A percentile compares a stretch with the other conserved stretches of the same genome.
Conservation (phyloP, 2,113 vertebrate species). For the Montifringilla adamsi region DNA sequence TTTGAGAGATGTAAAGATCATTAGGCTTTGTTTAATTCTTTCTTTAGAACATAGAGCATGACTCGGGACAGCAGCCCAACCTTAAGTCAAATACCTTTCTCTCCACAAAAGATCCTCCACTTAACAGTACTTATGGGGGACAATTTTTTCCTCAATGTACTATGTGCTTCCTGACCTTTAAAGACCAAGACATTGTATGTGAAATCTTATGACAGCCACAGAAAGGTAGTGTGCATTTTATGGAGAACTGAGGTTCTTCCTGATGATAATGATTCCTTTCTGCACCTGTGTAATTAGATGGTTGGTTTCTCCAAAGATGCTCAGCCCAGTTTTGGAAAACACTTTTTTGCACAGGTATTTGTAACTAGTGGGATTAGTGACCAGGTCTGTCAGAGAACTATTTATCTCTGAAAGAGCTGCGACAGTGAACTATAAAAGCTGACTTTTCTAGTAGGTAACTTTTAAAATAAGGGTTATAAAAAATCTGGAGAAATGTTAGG, state of each 20-base stretch:
- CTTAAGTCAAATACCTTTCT: not conserved
- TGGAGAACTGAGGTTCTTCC: not conserved
- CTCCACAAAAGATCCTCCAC: not conserved
- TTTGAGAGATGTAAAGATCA: not conserved
- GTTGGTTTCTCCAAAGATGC: not conserved
- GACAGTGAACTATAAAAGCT: not conserved
- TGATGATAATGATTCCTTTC: not conserved
- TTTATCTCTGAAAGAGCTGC: not conserved
- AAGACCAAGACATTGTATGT: accelerated
- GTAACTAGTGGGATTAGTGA: not conserved
- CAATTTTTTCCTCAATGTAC: accelerated
- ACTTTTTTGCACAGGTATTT: not conserved
- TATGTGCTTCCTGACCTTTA: not conserved
- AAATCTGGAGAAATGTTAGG: not conserved
- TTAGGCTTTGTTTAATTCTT: not conserved
- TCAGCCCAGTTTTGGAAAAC: not conserved
- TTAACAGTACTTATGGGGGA: not conserved
- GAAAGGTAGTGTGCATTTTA: not conserved
- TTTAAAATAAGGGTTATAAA: not conserved
- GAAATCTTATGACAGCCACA: not conserved
- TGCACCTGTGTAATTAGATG: not conserved
- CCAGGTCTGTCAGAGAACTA: not conserved
- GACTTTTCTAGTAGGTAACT: not conserved
- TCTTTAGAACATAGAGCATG: not conserved
- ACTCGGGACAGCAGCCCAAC: not conserved